Conservation (phyloP, 2,888 invertebrate genomes). For the Dryocosmus kuriphilus region DNA sequence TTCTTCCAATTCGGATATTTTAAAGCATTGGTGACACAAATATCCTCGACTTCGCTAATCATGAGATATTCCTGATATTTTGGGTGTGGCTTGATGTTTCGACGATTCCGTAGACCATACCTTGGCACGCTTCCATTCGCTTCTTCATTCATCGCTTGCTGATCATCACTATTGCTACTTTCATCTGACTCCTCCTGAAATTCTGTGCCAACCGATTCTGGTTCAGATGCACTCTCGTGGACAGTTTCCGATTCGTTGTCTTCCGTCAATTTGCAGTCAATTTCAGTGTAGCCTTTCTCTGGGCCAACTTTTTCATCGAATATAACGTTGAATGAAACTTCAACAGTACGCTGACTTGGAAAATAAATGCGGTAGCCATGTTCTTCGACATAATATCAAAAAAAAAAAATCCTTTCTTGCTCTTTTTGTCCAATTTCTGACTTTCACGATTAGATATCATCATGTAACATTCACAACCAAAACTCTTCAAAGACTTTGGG, state of each 20-base stretch:
- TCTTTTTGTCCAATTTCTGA: too few relatives aligned
- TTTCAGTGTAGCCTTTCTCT: constrained; percentile 18
- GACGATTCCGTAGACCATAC: too few relatives aligned
- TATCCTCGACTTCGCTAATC: not conserved
- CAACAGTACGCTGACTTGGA: constrained; percentile 41
- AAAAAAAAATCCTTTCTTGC: constrained; percentile 48
- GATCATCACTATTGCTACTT: not conserved
- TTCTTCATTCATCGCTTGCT: too few relatives aligned
- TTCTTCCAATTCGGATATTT: constrained; percentile 59
- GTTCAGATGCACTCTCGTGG: not conserved
- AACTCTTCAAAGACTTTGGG: too few relatives aligned
- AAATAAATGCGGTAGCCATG: constrained; percentile 47
- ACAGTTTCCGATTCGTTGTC: not conserved
- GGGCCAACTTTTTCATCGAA: constrained; percentile 40
- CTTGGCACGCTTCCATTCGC: too few relatives aligned
- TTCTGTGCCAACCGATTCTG: not conserved
- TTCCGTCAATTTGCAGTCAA: not conserved
- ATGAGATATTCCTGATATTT: constrained; percentile 7
- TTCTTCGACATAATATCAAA: constrained; percentile 48
- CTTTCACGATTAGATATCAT: too few relatives aligned
- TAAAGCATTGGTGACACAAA: constrained; percentile 57
- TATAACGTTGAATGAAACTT: constrained; percentile 48
- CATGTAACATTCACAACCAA: too few relatives aligned
- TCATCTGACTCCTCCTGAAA: not conserved
- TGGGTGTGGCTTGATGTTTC: too few relatives aligned